These are phyloP conservation scores for Pterois miles DNA, from an alignment of 2,797 vertebrate species.

Conservation along the genomic window DNA sequence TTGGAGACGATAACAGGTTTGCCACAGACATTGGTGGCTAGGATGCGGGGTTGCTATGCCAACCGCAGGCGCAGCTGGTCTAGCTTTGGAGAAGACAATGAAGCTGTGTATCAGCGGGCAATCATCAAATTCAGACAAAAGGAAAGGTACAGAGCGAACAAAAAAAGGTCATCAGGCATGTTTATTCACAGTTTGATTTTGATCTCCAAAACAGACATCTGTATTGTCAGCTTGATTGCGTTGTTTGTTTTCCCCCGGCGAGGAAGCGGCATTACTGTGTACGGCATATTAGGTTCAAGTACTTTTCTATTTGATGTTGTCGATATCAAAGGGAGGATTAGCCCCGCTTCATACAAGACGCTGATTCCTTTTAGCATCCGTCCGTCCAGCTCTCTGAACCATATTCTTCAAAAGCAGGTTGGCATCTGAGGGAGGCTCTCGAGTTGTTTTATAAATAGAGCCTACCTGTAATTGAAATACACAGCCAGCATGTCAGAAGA, in stretches of 20 bases:
- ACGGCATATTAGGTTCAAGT: constrained; percentile 44
- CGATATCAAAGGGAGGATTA: constrained; percentile 72
- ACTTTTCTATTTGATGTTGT: constrained; percentile 64
- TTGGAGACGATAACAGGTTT: constrained; percentile 18
- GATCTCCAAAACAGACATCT: constrained; percentile 42
- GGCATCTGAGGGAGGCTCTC: constrained; percentile 34
- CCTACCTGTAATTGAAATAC: constrained; percentile 40
- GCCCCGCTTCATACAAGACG: constrained; percentile 28
- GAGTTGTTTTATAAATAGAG: constrained; percentile 41
- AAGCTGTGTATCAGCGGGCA: constrained; percentile 48
- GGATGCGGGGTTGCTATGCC: constrained; percentile 67
- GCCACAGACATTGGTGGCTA: constrained; percentile 1
- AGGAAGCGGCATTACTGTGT: constrained; percentile 20
- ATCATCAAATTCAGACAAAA: constrained; percentile 56
- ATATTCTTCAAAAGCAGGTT: constrained; percentile 61
- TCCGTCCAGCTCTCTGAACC: constrained; percentile 51
- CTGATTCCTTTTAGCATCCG: constrained; percentile 53
- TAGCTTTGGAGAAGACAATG: constrained; percentile 55
- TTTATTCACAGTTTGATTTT: constrained; percentile 57
- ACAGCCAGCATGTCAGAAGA: constrained; percentile 10
- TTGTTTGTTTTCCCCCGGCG: constrained; percentile 43
- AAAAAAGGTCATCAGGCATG: constrained; percentile 45
- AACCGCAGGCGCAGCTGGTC: constrained; percentile 61
- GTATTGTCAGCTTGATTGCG: constrained; percentile 48
- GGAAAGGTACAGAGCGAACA: constrained; percentile 7